Percentiles rank a stretch among this genome's conserved stretches.
These are phyloP conservation scores for Hyles lineata DNA, from an alignment of 2,888 invertebrate genomes.

Conservation along the genomic window DNA sequence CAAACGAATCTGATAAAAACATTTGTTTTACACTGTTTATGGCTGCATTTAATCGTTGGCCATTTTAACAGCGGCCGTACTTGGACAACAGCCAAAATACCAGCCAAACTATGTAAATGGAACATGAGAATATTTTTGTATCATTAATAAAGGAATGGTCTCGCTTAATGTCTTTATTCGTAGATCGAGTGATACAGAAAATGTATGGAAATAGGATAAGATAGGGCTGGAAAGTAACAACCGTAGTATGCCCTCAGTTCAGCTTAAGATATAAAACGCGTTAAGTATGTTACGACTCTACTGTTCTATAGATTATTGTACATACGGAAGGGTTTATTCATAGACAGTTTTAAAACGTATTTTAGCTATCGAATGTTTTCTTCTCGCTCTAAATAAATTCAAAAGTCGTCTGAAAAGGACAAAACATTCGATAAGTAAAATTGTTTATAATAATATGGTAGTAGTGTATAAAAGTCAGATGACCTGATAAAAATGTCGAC, in stretches of 20 bases:
- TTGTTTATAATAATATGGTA: no score
- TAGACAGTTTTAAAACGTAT: no score
- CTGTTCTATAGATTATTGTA: no score
- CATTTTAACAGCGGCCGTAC: conserved; percentile 53
- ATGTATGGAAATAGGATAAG: not conserved
- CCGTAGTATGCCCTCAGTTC: no score
- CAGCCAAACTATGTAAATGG: conserved; percentile 36
- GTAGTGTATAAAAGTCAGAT: no score
- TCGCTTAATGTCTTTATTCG: conserved; percentile 36
- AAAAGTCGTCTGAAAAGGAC: no score
- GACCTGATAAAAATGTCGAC: no score
- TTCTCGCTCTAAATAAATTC: no score
- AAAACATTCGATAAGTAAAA: no score
- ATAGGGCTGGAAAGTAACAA: not conserved
- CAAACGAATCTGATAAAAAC: conserved; percentile 78
- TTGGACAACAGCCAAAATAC: conserved; percentile 50
- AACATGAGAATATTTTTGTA: conserved; percentile 25
- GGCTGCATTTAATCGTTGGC: conserved; percentile 63
- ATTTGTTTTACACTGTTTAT: conserved; percentile 74
- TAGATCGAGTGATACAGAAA: not conserved
- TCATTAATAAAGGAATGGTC: conserved; percentile 36
- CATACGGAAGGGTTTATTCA: no score
- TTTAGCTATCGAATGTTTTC: no score
- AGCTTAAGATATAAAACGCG: not conserved
- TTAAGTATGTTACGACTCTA: no score